phyloP scores from a whole-genome alignment of 2,888 invertebrate genomes.

The Eudemis profundana region DNA sequence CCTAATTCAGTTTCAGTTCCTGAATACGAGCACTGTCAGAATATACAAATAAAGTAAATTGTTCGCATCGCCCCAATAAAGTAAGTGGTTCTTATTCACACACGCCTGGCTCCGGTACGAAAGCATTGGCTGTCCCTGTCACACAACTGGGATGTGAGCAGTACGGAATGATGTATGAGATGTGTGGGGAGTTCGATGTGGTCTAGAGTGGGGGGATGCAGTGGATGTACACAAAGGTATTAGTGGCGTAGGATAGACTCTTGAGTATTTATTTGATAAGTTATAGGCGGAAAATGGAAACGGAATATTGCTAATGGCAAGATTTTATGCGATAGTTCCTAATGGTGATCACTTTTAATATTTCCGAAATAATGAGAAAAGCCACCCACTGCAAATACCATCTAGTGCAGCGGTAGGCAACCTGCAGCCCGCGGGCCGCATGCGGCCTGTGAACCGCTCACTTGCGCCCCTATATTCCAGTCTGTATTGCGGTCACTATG shows the following conservation, averaged over 20 bases:
- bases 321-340: too few relatives aligned
- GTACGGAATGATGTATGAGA: conserved; percentile 6
- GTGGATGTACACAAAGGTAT: conserved; percentile 56
- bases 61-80: conserved; percentile 31
- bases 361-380: too few relatives aligned
- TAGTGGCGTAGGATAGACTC: conserved; percentile 49
- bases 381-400: too few relatives aligned
- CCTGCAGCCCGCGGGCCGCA: too few relatives aligned
- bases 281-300: conserved; percentile 17
- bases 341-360: too few relatives aligned
- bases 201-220: conserved; percentile 41
- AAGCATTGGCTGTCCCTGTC: conserved; percentile 18
- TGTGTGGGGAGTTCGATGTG: neutral
- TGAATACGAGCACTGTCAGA: conserved; percentile 11
- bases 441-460: too few relatives aligned
- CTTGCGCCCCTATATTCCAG: too few relatives aligned
- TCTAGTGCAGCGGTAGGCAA: too few relatives aligned
- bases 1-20: conserved; percentile 29
- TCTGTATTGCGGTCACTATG: too few relatives aligned
- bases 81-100: conserved; percentile 23
- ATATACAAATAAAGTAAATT: conserved; percentile 36
- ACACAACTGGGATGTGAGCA: conserved; percentile 2
- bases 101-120: too few relatives aligned
- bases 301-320: too few relatives aligned
- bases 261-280: conserved; percentile 16